Conservation (phyloP, 2,797 vertebrate genomes). For the Pseudopleuronectes americanus region DNA sequence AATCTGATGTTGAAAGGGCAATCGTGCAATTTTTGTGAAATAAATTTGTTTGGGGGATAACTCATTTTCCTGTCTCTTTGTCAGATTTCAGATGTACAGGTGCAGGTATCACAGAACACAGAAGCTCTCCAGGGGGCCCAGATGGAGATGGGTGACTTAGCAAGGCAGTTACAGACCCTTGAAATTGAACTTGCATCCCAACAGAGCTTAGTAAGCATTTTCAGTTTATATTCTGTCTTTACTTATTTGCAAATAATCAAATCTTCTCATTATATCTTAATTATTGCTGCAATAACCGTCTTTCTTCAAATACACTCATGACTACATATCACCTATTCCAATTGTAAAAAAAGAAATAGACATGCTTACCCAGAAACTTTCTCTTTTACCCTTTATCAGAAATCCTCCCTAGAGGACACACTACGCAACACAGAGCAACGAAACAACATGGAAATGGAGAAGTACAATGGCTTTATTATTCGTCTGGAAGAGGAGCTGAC, state of each 20-base stretch:
- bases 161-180: slow-evolving; percentile 86
- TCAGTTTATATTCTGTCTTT: neutral
- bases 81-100: slow-evolving; percentile 88
- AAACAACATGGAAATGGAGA: slow-evolving; percentile 86
- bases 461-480: slow-evolving; percentile 78
- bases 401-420: slow-evolving; percentile 86
- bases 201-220: slow-evolving; percentile 79
- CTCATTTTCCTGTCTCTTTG: neutral
- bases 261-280: neutral
- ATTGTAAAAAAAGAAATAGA: neutral
- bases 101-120: slow-evolving; percentile 87
- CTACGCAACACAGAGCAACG: slow-evolving; percentile 86
- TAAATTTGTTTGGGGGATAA: neutral
- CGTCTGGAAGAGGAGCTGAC: slow-evolving; percentile 86
- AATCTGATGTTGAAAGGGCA: neutral
- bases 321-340: neutral
- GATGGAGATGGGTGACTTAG: slow-evolving; percentile 80
- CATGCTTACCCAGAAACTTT: neutral
- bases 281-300: neutral
- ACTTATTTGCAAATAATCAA: neutral
- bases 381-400: slow-evolving; percentile 76
- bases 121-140: slow-evolving; percentile 86
- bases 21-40: neutral
- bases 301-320: neutral
- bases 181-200: slow-evolving; percentile 90